These are phyloP conservation scores for Muscicapa comitata DNA, from an alignment of 2,797 vertebrate genomes.

Conservation along the genomic window DNA sequence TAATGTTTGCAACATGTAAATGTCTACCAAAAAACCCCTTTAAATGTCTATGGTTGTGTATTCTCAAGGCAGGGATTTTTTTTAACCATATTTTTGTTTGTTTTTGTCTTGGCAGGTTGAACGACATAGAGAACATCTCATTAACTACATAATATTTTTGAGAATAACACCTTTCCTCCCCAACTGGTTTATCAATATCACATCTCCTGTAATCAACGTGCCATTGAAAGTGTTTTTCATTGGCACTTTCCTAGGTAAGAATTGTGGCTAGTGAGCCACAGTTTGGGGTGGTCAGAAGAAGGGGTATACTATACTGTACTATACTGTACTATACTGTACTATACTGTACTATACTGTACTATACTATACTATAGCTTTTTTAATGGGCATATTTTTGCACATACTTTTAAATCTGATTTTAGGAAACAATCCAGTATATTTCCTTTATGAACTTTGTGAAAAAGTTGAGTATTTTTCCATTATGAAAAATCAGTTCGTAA, in stretches of 20 bases:
- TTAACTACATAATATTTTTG: constrained; percentile 99
- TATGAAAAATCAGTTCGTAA: neutral
- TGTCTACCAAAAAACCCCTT: neutral
- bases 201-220: constrained; percentile 96
- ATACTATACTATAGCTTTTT: neutral
- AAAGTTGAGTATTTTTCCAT: neutral
- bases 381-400: neutral
- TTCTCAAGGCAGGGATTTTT: constrained; percentile 15
- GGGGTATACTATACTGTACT: too few relatives aligned
- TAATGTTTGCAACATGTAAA: neutral
- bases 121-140: constrained; percentile 93
- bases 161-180: constrained; percentile 98
- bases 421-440: neutral
- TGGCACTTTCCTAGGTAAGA: constrained; percentile 95
- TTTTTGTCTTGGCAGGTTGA: constrained; percentile 85
- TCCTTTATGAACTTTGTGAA: neutral
- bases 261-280: neutral
- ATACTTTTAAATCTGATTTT: neutral
- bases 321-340: too few relatives aligned
- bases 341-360: too few relatives aligned
- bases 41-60: neutral
- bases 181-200: constrained; percentile 99
- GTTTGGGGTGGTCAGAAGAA: neutral
- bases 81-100: neutral
- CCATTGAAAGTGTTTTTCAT: constrained; percentile 96